These are phyloP conservation scores for Microctenopoma stevenorrisi DNA, from an alignment of 2,797 vertebrate species.

Conservation along the genomic window DNA sequence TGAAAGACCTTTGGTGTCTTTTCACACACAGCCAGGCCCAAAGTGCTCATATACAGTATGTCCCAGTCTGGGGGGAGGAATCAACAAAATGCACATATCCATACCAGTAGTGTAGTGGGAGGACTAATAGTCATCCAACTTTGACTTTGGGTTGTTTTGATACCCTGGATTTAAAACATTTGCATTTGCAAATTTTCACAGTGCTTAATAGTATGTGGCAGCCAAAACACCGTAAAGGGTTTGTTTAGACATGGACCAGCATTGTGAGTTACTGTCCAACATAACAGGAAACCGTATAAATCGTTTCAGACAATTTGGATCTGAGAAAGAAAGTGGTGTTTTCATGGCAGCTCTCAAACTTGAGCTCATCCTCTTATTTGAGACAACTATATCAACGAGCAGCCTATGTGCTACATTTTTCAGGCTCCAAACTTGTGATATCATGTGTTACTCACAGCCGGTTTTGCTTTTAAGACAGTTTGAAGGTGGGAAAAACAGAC, in stretches of 20 bases:
- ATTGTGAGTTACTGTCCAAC: conserved; percentile 15
- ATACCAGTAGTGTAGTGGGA: conserved; percentile 5
- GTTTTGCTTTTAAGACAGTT: not conserved
- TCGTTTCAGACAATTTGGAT: conserved; percentile 6
- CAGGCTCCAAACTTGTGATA: conserved; percentile 2
- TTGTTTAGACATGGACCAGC: conserved; percentile 3
- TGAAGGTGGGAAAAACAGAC: conserved; percentile 30
- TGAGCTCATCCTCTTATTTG: not conserved
- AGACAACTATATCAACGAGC: not conserved
- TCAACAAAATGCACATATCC: not conserved
- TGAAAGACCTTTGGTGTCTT: no score
- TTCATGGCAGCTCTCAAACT: conserved; percentile 20
- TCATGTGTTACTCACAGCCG: conserved; percentile 11
- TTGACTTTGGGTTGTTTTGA: conserved; percentile 31
- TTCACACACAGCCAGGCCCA: no score
- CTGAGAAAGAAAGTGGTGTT: conserved; percentile 18
- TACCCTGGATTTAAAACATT: not conserved
- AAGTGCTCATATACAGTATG: not conserved
- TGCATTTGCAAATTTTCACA: not conserved
- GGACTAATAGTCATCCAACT: conserved; percentile 14
- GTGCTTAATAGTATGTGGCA: conserved; percentile 12
- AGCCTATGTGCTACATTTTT: conserved; percentile 6
- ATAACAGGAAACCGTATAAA: not conserved
- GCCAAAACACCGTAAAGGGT: conserved; percentile 25
- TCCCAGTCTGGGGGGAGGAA: no score